Evolutionary conservation across 2,888 invertebrate genomes (phyloP).

Genomic region (Cyrtodaria siliqua): DNA sequence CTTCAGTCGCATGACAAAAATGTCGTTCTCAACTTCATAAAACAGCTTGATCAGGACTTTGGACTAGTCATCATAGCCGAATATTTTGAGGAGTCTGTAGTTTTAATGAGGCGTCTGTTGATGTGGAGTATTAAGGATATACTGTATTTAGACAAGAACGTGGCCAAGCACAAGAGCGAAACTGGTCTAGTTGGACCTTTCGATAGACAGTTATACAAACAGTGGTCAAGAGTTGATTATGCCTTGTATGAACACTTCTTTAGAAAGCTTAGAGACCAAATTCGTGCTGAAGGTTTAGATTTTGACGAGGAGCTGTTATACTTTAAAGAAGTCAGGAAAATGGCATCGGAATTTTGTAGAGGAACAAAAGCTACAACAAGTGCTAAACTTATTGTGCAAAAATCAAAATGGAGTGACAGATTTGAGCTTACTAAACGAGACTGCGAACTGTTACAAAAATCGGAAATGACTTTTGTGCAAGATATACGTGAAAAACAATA

Average conservation of each 20-base stretch:
- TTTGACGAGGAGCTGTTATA: conserved; percentile 64
- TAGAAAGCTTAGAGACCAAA: conserved; percentile 50
- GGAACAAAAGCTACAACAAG: conserved; percentile 17
- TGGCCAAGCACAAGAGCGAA: conserved; percentile 44
- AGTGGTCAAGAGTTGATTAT: conserved; percentile 60
- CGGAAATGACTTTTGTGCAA: conserved; percentile 62
- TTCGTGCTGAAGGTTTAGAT: conserved; percentile 55
- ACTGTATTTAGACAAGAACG: conserved; percentile 59
- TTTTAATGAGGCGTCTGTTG: conserved; percentile 56
- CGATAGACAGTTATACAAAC: conserved; percentile 56
- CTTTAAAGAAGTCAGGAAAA: conserved; percentile 57
- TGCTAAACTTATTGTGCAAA: conserved; percentile 34
- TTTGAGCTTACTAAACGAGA: conserved; percentile 49
- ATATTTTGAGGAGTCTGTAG: conserved; percentile 63
- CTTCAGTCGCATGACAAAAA: conserved; percentile 29
- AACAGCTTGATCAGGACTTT: conserved; percentile 50
- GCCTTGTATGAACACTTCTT: conserved; percentile 62
- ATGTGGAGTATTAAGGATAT: conserved; percentile 65
- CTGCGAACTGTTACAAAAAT: conserved; percentile 46
- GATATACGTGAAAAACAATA: conserved; percentile 60
- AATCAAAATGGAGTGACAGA: conserved; percentile 52
- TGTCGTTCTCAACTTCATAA: conserved; percentile 41
- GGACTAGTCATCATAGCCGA: conserved; percentile 62
- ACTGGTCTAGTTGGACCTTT: conserved; percentile 50
- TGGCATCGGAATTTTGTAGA: conserved; percentile 56